Evolutionary conservation across 1,140 invertebrate genomes (phyloP).

Genomic region (Akabosia matsudoensis): DNA sequence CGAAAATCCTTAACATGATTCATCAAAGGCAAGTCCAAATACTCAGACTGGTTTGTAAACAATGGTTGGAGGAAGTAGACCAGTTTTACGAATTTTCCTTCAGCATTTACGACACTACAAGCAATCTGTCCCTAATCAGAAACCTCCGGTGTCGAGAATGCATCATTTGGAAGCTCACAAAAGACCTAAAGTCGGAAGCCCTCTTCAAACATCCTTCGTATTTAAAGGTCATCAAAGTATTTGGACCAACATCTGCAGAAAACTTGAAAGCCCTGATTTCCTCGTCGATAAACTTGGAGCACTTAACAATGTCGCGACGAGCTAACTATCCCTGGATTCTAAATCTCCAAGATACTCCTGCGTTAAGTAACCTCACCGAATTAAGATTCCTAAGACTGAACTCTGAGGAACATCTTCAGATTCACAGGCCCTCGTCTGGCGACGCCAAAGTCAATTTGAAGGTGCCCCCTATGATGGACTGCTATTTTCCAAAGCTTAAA

Average conservation of each 20-base stretch:
- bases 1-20: conserved; percentile 36
- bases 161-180: conserved; percentile 35
- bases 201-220: conserved; percentile 26
- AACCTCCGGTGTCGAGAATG: conserved; percentile 34
- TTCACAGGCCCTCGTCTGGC: conserved; percentile 4
- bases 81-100: conserved; percentile 39
- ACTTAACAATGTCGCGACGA: conserved; percentile 32
- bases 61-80: conserved; percentile 35
- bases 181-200: neutral
- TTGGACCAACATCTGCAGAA: conserved; percentile 32
- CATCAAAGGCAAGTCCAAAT: conserved; percentile 29
- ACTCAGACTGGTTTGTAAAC: conserved; percentile 30
- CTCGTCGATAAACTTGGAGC: conserved; percentile 34
- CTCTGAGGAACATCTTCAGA: conserved; percentile 34
- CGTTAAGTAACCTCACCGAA: conserved; percentile 34
- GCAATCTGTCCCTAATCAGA: conserved; percentile 27
- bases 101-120: conserved; percentile 37
- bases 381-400: conserved; percentile 33
- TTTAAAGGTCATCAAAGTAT: conserved; percentile 36
- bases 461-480: conserved; percentile 36
- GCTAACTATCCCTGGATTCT: conserved; percentile 42
- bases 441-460: neutral
- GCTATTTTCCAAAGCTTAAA: conserved; percentile 34
- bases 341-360: conserved; percentile 40
- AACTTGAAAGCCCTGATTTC: conserved; percentile 33